Percentiles rank a stretch among this genome's conserved stretches.
phyloP scores from a whole-genome alignment of 2,888 invertebrate species.

The Amorpha juglandis region DNA sequence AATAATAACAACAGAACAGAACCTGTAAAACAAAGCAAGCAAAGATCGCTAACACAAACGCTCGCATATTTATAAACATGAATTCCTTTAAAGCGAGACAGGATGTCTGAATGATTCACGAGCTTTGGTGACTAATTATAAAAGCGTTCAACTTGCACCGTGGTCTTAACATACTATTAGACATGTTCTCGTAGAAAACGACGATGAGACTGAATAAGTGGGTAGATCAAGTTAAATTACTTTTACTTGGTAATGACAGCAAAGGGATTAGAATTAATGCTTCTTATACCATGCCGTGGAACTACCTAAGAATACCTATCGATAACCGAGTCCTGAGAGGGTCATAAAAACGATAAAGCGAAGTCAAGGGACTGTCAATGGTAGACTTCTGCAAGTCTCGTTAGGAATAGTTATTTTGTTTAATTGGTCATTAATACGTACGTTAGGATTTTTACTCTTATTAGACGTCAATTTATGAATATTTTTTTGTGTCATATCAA shows the following conservation, averaged over 20 bases:
- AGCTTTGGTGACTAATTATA: constrained; percentile 61
- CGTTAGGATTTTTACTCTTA: too few species aligned
- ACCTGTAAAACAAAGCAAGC: not conserved
- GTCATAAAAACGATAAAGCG: too few species aligned
- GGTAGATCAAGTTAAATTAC: constrained; percentile 1
- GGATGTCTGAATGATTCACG: constrained; percentile 61
- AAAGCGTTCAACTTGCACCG: constrained; percentile 35
- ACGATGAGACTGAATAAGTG: not conserved
- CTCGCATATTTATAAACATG: constrained; percentile 33
- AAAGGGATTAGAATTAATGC: not conserved
- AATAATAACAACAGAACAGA: constrained; percentile 5
- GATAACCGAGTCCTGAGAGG: too few species aligned
- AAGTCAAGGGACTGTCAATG: too few species aligned
- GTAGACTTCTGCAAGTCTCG: too few species aligned
- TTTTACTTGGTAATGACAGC: not conserved
- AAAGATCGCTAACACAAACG: constrained; percentile 10
- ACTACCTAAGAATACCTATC: not conserved
- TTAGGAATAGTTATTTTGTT: too few species aligned
- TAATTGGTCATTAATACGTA: too few species aligned
- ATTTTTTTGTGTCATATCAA: too few species aligned
- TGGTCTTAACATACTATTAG: constrained; percentile 21
- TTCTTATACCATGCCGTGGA: not conserved
- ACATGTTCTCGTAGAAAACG: not conserved
- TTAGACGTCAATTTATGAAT: too few species aligned
- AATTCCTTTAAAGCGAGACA: constrained; percentile 46